Evolutionary conservation across 2,113 vertebrate genomes (phyloP).

Genomic region (Bostrychus sinensis): DNA sequence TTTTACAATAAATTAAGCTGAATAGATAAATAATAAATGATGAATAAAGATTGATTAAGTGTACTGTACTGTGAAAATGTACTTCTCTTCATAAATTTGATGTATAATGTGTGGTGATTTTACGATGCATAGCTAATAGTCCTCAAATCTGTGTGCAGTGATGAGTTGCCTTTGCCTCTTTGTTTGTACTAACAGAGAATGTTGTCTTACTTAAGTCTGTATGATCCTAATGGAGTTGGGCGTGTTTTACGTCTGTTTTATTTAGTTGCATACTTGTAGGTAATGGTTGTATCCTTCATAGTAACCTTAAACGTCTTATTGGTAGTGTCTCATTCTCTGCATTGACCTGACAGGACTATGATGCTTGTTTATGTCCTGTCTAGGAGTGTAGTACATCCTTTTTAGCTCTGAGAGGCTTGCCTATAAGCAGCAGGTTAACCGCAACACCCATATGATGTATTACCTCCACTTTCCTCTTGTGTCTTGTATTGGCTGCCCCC

Average conservation of each 20-base stretch:
- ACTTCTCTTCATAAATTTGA: too few relatives aligned
- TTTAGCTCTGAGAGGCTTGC: slow-evolving; percentile 33
- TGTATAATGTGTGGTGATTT: too few relatives aligned
- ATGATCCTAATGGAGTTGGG: not conserved
- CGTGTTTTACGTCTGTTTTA: not conserved
- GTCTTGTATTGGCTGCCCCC: slow-evolving; percentile 34
- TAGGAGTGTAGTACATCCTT: slow-evolving; percentile 16
- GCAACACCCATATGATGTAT: slow-evolving; percentile 37
- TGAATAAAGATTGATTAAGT: too few relatives aligned
- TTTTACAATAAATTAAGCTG: too few relatives aligned
- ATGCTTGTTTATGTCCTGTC: slow-evolving; percentile 36
- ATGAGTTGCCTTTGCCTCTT: too few relatives aligned
- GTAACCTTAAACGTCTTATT: slow-evolving; percentile 3
- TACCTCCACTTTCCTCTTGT: not conserved
- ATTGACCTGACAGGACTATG: slow-evolving; percentile 5
- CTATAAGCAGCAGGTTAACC: slow-evolving; percentile 34
- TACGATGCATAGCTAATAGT: too few relatives aligned
- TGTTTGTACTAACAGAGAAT: too few relatives aligned
- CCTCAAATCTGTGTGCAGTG: too few relatives aligned
- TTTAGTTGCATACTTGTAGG: not conserved
- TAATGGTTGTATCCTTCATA: not conserved
- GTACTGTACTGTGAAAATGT: too few relatives aligned
- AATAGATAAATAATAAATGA: too few relatives aligned
- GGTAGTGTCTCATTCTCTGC: not conserved
- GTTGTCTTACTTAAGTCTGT: too few relatives aligned